Conservation (phyloP, 2,797 vertebrate genomes). For the Anableps anableps region DNA sequence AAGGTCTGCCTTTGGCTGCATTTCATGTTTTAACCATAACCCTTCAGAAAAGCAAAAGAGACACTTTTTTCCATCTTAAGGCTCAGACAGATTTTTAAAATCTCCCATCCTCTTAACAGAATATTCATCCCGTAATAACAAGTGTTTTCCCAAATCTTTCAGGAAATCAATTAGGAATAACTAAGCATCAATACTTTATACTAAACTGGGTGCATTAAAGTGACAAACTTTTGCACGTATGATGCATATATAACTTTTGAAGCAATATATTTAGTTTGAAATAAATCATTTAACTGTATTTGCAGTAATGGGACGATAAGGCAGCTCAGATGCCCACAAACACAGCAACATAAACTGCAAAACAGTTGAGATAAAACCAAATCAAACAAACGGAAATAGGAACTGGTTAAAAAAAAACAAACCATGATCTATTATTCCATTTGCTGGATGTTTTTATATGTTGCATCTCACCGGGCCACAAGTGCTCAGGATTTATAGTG, state of each 20-base stretch:
- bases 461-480: neutral
- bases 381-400: neutral
- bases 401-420: neutral
- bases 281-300: neutral
- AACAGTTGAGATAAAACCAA: neutral
- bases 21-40: neutral
- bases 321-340: neutral
- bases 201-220: neutral
- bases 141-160: neutral
- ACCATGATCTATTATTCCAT: neutral
- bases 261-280: neutral
- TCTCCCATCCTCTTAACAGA: neutral
- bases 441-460: conserved; percentile 28
- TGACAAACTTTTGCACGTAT: neutral
- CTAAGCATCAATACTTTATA: neutral
- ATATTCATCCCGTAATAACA: neutral
- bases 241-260: neutral
- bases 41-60: neutral
- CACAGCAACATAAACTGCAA: neutral
- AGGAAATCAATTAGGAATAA: neutral
- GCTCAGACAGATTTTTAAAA: neutral
- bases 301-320: neutral
- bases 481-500: conserved; percentile 34
- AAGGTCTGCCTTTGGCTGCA: neutral
- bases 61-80: neutral